Evolutionary conservation across 2,113 vertebrate genomes (phyloP), one percentile per base, ranked within the genome.

Genomic region (Thomomys bottae): DNA sequence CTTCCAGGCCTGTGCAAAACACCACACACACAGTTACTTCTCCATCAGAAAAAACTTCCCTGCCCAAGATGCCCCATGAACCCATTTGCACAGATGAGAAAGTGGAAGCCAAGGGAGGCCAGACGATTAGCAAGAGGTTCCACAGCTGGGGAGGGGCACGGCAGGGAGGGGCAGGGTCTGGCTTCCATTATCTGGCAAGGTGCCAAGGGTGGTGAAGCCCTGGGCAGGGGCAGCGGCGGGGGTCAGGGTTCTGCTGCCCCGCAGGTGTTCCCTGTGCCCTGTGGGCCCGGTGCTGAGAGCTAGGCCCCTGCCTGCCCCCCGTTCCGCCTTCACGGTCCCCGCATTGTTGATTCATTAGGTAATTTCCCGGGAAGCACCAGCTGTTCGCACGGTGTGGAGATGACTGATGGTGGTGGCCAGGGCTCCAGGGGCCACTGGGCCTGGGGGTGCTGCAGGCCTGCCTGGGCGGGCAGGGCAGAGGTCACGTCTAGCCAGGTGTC

Each of bases 341-440:
- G 84, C 97, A 98, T 97, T 97, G 97, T 98, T 98, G 98, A 98
- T 97, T 98, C 98, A 98, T 98, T 98, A 98, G 97, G 98, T 98
- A 98, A 98, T 98, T 98, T 98, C 97, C 98, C 97, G 97, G 97
- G 97, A 97, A 97, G 98, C 91, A 98, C 98, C 98, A 99, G 98
- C 99, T 99, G 99, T 98, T 99, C 97, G 87, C 96, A 97, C 97
- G 91, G 95, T 91, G 94, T 92, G 96, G 92, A 96, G 97, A 98
- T 98, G 98, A 99, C 98, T 98, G 98, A 99, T 90, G 98, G 98
- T 97, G 97, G 97, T 91, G 94, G 96, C 96, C 95, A 96, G 97
- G 95, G 97, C 97, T 95, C 97, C 94, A 94, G 98, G 97, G 98
- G 97, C 95, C 96, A 92, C 97, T 95, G 97, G 95, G 95, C 96